These are phyloP conservation scores for Oncorhynchus nerka DNA, from an alignment of 2,113 vertebrate species.

Conservation along the genomic window DNA sequence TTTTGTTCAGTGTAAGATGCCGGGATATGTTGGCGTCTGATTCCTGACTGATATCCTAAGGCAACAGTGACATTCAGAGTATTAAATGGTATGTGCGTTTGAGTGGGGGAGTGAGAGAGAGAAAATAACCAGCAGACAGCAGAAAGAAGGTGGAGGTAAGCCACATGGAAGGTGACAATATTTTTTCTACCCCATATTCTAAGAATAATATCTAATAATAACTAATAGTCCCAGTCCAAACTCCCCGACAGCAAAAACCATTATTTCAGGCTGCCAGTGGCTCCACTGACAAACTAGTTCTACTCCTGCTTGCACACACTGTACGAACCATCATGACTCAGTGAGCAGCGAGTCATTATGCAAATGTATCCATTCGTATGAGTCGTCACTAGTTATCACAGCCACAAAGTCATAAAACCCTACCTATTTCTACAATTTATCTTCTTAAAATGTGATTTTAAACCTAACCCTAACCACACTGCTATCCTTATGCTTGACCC, in stretches of 20 bases:
- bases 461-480: no score
- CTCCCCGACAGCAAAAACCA: not conserved
- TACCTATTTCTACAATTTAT: no score
- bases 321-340: not conserved
- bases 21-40: not conserved
- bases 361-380: not conserved
- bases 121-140: no score
- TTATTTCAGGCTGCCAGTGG: not conserved
- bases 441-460: no score
- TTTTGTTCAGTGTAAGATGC: not conserved
- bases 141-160: not conserved
- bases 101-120: not conserved
- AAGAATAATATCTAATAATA: not conserved
- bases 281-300: not conserved
- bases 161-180: not conserved
- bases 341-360: not conserved
- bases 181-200: not conserved
- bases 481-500: no score
- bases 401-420: no score
- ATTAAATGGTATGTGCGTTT: not conserved
- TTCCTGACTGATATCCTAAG: not conserved
- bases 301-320: not conserved
- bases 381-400: not conserved
- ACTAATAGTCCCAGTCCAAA: not conserved
- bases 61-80: not conserved